phyloP scores from a whole-genome alignment of 2,888 invertebrate genomes.

The Tryphoninae sp. region DNA sequence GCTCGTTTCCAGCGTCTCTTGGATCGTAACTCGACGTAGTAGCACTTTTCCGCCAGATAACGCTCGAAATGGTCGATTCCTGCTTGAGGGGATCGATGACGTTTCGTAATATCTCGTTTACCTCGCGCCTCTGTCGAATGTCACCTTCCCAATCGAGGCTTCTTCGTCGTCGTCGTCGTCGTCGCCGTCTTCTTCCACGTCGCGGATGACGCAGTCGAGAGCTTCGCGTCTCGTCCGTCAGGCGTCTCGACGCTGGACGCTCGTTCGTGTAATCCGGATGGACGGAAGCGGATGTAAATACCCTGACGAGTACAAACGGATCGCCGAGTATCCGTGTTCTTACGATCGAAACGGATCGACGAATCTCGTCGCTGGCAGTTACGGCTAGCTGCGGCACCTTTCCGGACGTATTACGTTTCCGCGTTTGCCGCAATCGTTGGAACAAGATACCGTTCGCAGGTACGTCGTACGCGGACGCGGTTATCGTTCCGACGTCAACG shows the following conservation, averaged over 20 bases:
- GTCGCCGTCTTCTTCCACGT: slow-evolving; percentile 57
- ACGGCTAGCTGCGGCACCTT: neutral
- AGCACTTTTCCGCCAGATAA: slow-evolving; percentile 18
- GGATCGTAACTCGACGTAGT: slow-evolving; percentile 17
- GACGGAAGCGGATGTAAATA: slow-evolving; percentile 20
- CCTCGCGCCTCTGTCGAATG: slow-evolving; percentile 42
- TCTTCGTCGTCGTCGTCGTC: slow-evolving; percentile 58
- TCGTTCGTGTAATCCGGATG: slow-evolving; percentile 5
- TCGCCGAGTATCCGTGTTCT: slow-evolving; percentile 13
- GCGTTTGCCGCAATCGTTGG: slow-evolving; percentile 1
- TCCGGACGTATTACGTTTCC: neutral
- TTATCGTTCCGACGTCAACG: slow-evolving; percentile 3
- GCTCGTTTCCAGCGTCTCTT: slow-evolving; percentile 19
- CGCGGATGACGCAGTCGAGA: slow-evolving; percentile 49
- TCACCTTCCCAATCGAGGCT: slow-evolving; percentile 58
- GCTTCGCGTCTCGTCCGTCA: slow-evolving; percentile 33
- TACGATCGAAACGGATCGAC: neutral
- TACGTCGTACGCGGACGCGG: neutral
- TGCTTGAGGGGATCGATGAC: slow-evolving; percentile 11
- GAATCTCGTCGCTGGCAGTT: neutral
- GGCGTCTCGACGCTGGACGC: neutral
- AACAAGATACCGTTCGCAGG: slow-evolving; percentile 9
- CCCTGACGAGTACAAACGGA: slow-evolving; percentile 19
- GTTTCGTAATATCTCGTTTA: slow-evolving; percentile 22
- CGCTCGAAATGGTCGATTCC: slow-evolving; percentile 12